Evolutionary conservation across 2,113 vertebrate species (phyloP), one percentile per base, ranked within the genome.

Genomic region (Cardinalis cardinalis): DNA sequence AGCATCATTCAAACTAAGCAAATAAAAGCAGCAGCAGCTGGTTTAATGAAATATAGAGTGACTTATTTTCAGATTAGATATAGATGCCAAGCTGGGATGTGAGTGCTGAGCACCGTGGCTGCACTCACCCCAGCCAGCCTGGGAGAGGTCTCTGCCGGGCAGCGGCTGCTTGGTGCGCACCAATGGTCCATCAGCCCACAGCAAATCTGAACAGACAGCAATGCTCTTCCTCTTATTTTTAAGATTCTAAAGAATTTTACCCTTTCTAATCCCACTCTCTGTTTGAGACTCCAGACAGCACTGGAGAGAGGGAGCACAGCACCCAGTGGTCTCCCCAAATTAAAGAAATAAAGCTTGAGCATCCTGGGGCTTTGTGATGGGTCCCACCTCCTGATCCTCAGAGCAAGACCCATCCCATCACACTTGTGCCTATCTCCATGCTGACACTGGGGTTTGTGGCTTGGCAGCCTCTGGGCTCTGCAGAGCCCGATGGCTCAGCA

Each of bases 41-140:
- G 51, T 93, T 96, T 95, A 95, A 94, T 93, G 82, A 88, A 90
- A 95, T 89, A 93, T 32, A 85, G 49, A 90, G 93, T 92, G 88
- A 93, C 92, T 97, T 96, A 89, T 95, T 93, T 95, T 95, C 94
- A 93, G 89, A 90, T 95, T 83, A 87, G 91, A 70, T 85, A 44
- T 25, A 92, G 78, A 90, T 76, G 88, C 86, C 90, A 82, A 70
- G 84, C 89, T 87, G 1, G 5, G 80, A 72, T 76, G 71, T 5
- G 74, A 78, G 44, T 17, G 75, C 83, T 24, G 78, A 93, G 86
- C 2, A 1, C 68, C 6, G 10, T 81, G 88, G 65, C 91, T 80
- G 86, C 84, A 89, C 84, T 95, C 84, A 87, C 63, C 40, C 12
- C 85, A 63, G 77, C 44, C 70, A 75, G 89, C 75, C 81, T 89